Evolutionary conservation across 2,888 invertebrate species (phyloP).

Genomic region (Cryptops parisi): DNA sequence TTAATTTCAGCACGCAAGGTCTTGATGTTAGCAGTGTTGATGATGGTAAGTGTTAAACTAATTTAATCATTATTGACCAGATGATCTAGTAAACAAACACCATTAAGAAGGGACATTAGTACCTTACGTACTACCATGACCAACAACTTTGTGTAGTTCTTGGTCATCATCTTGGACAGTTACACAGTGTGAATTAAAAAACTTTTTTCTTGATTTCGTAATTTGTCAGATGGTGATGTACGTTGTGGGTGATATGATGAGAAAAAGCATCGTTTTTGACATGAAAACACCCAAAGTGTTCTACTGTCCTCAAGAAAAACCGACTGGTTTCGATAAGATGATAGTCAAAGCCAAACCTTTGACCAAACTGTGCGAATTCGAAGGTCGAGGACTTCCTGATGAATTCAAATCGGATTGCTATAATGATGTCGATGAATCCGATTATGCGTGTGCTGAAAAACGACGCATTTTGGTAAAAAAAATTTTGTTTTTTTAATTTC

Average conservation of each 20-base stretch:
- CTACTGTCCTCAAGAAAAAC: conserved; percentile 61
- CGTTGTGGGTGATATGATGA: conserved; percentile 51
- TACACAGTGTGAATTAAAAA: too few species aligned
- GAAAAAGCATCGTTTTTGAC: conserved; percentile 62
- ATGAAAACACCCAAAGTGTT: conserved; percentile 64
- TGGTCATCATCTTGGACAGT: too few species aligned
- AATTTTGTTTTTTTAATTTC: conserved; percentile 1
- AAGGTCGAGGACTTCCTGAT: conserved; percentile 46
- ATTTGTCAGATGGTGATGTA: too few species aligned
- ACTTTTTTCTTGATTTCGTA: too few species aligned
- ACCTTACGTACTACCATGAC: too few species aligned
- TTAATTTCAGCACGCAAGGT: too few species aligned
- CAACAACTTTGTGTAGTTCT: too few species aligned
- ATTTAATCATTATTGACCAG: too few species aligned
- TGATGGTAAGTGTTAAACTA: too few species aligned
- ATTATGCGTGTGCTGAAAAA: conserved; percentile 65
- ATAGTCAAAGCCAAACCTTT: conserved; percentile 44
- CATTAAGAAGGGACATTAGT: too few species aligned
- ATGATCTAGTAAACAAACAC: too few species aligned
- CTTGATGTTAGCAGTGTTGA: too few species aligned
- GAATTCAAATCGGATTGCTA: conserved; percentile 65
- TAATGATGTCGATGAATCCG: conserved; percentile 61
- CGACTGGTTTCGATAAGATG: conserved; percentile 56
- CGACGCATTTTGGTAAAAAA: conserved; percentile 56
- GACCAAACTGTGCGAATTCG: conserved; percentile 56